Evolutionary conservation across 2,797 vertebrate species (phyloP), one percentile per base, ranked within the genome.

Genomic region (Apogon talboti): DNA sequence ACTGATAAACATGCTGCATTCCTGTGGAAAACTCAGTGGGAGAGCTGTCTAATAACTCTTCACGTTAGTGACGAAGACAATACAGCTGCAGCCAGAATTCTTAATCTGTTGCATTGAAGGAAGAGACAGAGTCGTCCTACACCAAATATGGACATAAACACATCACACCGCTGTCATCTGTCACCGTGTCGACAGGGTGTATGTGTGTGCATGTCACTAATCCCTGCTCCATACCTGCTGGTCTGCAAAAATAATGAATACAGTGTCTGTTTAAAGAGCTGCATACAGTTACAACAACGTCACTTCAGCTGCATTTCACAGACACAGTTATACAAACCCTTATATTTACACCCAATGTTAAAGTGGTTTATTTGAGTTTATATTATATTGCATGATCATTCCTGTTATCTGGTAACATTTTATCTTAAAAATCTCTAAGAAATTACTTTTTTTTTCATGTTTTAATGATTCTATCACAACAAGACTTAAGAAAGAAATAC

Each of bases 1-100:
- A 42, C 40, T 54, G 63, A 71, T 80, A 79, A 86, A 82, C 78
- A 79, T 38, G 16, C 28, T 16, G 40, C 66, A 68, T 83, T 84
- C 81, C 76, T 73, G 69, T 9, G 70, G 72, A 45, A 44, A 62
- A 1, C 76, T 58, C 48, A 19, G 68, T 12, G 61, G 78, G 66
- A 79, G 82, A 77, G 56, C 53, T 18, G 54, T 43, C 61, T 16
- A 37, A 65, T 55, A 67, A 74, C 55, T 66, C 70, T 30, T 46
- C 43, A 70, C 71, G 49, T 46, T 24, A 48, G 77, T 70, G 75
- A 81, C 13, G 15, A 77, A 76, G 55, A 83, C 69, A 78, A 79
- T 63, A 54, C 74, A 64, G 61, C 74, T 57, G 50, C 8, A 18
- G 67, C 44, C 70, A 55, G 37, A 74, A 52, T 16, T 14, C 49